phyloP scores from a whole-genome alignment of 2,113 vertebrate genomes.

The Nibea albiflora region DNA sequence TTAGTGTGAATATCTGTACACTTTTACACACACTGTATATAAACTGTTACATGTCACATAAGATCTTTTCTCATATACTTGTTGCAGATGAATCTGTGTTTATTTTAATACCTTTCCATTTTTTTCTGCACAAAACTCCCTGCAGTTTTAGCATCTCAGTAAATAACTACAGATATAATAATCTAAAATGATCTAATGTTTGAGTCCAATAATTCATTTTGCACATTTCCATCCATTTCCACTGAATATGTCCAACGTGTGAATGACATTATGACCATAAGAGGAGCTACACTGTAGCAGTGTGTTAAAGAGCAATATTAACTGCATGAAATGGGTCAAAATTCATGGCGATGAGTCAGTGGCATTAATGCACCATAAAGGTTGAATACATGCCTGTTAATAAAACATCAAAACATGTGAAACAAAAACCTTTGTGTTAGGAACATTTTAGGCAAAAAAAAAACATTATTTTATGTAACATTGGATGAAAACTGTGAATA shows the following conservation, averaged over 20 bases:
- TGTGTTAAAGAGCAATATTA: neutral
- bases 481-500: no score
- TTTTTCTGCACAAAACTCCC: neutral
- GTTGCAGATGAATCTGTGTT: neutral
- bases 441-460: neutral
- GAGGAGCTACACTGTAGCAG: neutral
- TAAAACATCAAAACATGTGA: neutral
- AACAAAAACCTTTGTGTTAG: neutral
- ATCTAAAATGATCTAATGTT: neutral
- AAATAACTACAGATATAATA: neutral
- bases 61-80: constrained; percentile 3
- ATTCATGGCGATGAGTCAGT: no score
- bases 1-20: neutral
- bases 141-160: neutral
- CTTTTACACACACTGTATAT: constrained; percentile 2
- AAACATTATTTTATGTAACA: neutral
- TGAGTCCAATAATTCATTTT: no score
- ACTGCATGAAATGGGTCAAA: neutral
- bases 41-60: constrained; percentile 2
- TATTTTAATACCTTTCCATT: neutral
- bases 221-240: neutral
- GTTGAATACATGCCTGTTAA: no score
- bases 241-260: neutral
- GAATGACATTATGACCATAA: neutral
- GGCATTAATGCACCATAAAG: no score